Evolutionary conservation across 2,888 invertebrate species (phyloP).

Genomic region (Leptogaster cylindrica): DNA sequence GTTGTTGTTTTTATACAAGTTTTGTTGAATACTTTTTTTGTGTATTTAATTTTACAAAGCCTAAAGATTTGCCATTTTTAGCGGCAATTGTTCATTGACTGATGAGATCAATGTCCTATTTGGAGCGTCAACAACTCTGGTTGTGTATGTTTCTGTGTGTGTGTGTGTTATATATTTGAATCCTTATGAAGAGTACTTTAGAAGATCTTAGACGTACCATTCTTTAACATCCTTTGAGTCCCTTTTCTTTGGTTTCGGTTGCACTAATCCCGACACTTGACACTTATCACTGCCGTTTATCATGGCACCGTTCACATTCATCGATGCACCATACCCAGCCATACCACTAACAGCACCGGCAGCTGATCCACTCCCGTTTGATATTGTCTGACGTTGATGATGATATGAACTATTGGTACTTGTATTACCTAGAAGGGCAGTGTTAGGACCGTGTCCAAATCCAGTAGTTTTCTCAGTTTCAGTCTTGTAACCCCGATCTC

Average conservation of each 20-base stretch:
- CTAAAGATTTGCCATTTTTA: background rate
- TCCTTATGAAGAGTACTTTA: too few species aligned
- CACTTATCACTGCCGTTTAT: slow-evolving; percentile 60
- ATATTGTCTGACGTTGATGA: slow-evolving; percentile 61
- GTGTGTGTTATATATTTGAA: too few species aligned
- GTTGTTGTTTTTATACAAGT: slow-evolving; percentile 15
- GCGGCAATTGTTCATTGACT: too few species aligned
- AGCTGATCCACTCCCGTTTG: slow-evolving; percentile 45
- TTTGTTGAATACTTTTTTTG: slow-evolving; percentile 17
- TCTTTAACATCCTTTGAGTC: slow-evolving; percentile 91
- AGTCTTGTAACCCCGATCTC: slow-evolving; percentile 91
- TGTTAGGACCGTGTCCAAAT: slow-evolving; percentile 80
- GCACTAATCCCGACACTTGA: slow-evolving; percentile 61
- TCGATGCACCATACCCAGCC: slow-evolving; percentile 45
- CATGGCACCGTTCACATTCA: slow-evolving; percentile 52
- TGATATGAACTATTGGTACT: slow-evolving; percentile 64
- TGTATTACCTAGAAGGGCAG: slow-evolving; percentile 74
- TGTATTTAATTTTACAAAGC: background rate
- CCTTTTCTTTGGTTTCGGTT: slow-evolving; percentile 70
- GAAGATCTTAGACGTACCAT: slow-evolving; percentile 91
- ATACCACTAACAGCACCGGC: slow-evolving; percentile 51
- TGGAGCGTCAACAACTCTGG: too few species aligned
- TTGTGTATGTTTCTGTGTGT: too few species aligned
- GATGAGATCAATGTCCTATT: too few species aligned
- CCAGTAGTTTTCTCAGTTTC: slow-evolving; percentile 78